Evolutionary conservation across 2,797 vertebrate species (phyloP).

Genomic region (Gobio occitaniae): DNA sequence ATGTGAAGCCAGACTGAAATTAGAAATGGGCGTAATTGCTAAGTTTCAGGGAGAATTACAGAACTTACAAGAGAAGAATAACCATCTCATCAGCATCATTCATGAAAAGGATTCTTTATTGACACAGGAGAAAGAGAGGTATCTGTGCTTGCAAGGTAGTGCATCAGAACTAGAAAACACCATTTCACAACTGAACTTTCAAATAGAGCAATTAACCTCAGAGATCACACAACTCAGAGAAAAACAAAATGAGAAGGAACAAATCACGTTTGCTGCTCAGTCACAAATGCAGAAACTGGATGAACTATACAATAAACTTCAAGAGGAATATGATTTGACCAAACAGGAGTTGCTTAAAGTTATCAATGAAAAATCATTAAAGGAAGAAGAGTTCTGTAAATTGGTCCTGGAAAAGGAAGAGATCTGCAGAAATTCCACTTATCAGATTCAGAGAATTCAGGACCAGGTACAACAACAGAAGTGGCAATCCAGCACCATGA

Average conservation of each 20-base stretch:
- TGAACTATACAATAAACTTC: slow-evolving; percentile 75
- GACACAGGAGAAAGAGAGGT: slow-evolving; percentile 74
- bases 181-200: slow-evolving; percentile 66
- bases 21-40: slow-evolving; percentile 51
- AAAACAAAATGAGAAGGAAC: slow-evolving; percentile 77
- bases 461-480: slow-evolving; percentile 74
- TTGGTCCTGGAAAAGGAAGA: slow-evolving; percentile 76
- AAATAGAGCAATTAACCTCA: slow-evolving; percentile 70
- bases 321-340: slow-evolving; percentile 56
- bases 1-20: slow-evolving; percentile 74
- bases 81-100: slow-evolving; percentile 66
- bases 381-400: slow-evolving; percentile 75
- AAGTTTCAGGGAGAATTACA: slow-evolving; percentile 74
- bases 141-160: slow-evolving; percentile 65
- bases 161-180: slow-evolving; percentile 74
- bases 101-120: slow-evolving; percentile 76
- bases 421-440: slow-evolving; percentile 65
- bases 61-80: slow-evolving; percentile 68
- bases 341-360: slow-evolving; percentile 70
- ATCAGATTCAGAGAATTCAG: slow-evolving; percentile 67
- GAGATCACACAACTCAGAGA: slow-evolving; percentile 75
- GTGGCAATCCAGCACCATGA: slow-evolving; percentile 76
- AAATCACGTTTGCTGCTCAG: slow-evolving; percentile 71
- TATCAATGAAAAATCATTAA: slow-evolving; percentile 71
- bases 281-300: slow-evolving; percentile 75